Base-by-base conservation (phyloP, 1,140 invertebrate genomes). In the Philopotamus ludificatus region DNA sequence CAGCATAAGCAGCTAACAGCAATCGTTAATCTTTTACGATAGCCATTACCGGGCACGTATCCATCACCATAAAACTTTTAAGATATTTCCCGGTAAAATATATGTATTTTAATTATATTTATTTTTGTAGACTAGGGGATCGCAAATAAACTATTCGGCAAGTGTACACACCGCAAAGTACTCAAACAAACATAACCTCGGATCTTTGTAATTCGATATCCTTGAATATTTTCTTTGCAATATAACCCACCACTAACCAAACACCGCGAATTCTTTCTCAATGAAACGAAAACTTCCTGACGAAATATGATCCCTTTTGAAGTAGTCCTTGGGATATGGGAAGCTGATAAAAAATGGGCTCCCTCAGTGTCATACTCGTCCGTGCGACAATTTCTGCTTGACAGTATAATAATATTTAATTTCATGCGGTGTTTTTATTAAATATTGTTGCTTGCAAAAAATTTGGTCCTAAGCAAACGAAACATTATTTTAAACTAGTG, bases 71-170 rank as follows among this genome's bases (percentile, higher is more conserved):
- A 47, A 47, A 47, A n/a, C n/a, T n/a, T n/a, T n/a, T n/a, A n/a
- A n/a, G n/a, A n/a, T n/a, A 34, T 34, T 34, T 4, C 28, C 4
- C 4, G 12, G 4, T 34, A 34, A 34, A 12, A 34, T 34, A 12
- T 34, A 34, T 7, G 12, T 34, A 12, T 4, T 12, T 34, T 34
- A 34, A 34, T 34, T 34, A 7, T 34, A 34, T 34, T 34, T 12
- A 34, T 7, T 34, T 34, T 7, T 4, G 4, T 34, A 7, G 28
- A 34, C 28, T 7, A n/a, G n/a, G n/a, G n/a, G n/a, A n/a, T n/a
- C n/a, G 55, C 65, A 66, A 66, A 62, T 58, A 62, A 45, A 26
- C 58, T 55, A 66, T 58, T 66, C 62, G 65, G 20, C 12, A 34
- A 16, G 44, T 18, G 16, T 22, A 65, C 44, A 58, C 23, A 12